Evolutionary conservation across 2,113 vertebrate genomes (phyloP).

Genomic region (Siniperca knerii): DNA sequence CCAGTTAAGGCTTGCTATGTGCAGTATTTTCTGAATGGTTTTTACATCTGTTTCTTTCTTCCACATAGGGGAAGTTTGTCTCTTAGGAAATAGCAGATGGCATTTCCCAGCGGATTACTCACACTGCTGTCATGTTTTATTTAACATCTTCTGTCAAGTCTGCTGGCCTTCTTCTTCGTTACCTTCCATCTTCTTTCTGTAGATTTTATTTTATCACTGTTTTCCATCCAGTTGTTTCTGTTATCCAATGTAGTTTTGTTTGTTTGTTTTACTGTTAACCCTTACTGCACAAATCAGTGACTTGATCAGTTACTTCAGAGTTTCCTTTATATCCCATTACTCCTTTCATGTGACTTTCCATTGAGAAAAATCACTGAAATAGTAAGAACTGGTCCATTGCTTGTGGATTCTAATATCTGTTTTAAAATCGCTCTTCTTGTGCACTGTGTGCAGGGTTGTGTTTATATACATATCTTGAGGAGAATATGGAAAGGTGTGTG

Average conservation of each 20-base stretch:
- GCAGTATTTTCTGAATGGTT: background rate
- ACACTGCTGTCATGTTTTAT: conserved; percentile 40
- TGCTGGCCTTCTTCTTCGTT: conserved; percentile 7
- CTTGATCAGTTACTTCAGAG: background rate
- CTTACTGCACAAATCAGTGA: background rate
- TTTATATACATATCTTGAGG: background rate
- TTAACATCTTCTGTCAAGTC: background rate
- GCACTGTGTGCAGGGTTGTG: background rate
- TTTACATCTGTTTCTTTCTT: background rate
- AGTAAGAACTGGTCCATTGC: no score
- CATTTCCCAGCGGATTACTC: conserved; percentile 38
- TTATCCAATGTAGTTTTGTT: background rate
- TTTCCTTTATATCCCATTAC: background rate
- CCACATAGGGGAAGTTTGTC: conserved; percentile 27
- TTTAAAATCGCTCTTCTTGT: background rate
- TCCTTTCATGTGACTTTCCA: background rate
- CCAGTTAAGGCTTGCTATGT: background rate
- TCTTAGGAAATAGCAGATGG: conserved; percentile 28
- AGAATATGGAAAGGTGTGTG: background rate
- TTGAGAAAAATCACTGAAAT: background rate
- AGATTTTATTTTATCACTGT: background rate
- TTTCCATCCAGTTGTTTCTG: no score
- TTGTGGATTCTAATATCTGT: background rate
- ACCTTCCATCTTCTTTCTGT: background rate
- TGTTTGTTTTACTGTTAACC: background rate